A percentile compares a stretch with the other conserved stretches of the same genome.
These are phyloP conservation scores for Calephelis virginiensis DNA, from an alignment of 1,140 invertebrate species.

Conservation along the genomic window DNA sequence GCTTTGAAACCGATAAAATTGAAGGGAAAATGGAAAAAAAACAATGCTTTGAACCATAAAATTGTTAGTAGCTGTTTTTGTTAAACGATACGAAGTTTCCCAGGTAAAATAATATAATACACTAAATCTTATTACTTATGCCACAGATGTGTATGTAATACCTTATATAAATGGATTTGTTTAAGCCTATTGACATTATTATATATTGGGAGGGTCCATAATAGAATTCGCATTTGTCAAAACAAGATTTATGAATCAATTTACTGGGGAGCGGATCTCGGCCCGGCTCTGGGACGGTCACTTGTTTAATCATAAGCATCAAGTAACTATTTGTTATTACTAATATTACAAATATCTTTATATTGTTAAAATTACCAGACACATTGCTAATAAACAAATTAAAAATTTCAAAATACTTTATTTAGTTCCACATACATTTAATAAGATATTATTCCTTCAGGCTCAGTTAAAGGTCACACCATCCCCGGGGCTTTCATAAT, in stretches of 20 bases:
- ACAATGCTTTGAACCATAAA: not conserved
- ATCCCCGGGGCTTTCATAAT: too few relatives aligned
- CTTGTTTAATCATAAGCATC: not conserved
- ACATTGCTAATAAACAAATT: too few relatives aligned
- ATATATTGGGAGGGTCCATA: constrained; percentile 25
- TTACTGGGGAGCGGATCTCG: not conserved
- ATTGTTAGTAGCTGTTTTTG: not conserved
- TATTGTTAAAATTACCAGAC: too few relatives aligned
- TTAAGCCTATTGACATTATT: constrained; percentile 26
- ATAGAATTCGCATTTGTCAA: constrained; percentile 44
- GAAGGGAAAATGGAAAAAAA: too few relatives aligned
- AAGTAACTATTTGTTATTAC: too few relatives aligned
- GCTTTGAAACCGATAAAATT: too few relatives aligned
- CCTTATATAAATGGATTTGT: constrained; percentile 36
- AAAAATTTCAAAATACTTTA: too few relatives aligned
- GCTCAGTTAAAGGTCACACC: too few relatives aligned
- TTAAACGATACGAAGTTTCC: not conserved
- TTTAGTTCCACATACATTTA: too few relatives aligned
- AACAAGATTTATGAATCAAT: constrained; percentile 36
- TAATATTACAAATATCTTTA: too few relatives aligned
- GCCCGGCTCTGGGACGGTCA: not conserved
- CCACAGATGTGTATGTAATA: not conserved
- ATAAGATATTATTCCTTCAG: too few relatives aligned
- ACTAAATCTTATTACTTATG: not conserved
- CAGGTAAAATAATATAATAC: not conserved